Evolutionary conservation across 2,113 vertebrate species (phyloP).

Genomic region (Odocoileus virginianus): DNA sequence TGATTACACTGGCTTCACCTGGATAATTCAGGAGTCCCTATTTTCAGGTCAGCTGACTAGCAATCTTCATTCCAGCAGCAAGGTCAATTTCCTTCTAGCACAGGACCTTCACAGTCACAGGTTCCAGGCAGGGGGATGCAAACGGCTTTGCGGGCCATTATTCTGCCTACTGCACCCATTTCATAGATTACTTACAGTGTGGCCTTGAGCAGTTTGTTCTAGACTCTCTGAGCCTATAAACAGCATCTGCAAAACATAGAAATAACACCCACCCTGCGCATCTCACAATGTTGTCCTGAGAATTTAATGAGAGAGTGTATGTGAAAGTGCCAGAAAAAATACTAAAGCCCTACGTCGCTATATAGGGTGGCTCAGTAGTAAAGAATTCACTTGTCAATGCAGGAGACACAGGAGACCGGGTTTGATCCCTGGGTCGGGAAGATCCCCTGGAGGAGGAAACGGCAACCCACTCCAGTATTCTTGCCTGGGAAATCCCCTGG

Average conservation of each 20-base stretch:
- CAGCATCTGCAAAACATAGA: not conserved
- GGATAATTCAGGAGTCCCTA: not conserved
- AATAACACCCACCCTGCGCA: not conserved
- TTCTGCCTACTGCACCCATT: not conserved
- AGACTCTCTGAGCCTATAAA: not conserved
- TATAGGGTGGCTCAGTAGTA: not conserved
- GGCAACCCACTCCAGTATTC: not conserved
- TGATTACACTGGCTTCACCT: not conserved
- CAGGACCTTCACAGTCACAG: not conserved
- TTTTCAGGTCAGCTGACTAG: not conserved
- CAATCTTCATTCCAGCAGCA: not conserved
- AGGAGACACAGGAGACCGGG: not conserved
- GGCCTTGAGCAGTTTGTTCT: not conserved
- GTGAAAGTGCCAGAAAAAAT: not conserved
- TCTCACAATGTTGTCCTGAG: not conserved
- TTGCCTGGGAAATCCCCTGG: not conserved
- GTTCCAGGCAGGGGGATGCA: not conserved
- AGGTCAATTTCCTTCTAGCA: not conserved
- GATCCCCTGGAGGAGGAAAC: not conserved
- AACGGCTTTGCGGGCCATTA: not conserved
- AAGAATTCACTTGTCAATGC: not conserved
- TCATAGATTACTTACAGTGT: not conserved
- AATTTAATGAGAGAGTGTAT: not conserved
- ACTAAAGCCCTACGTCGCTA: not conserved
- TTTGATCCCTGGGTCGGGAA: not conserved